A percentile compares a stretch with the other conserved stretches of the same genome.
phyloP scores from a whole-genome alignment of 2,888 invertebrate genomes.

The Hyposoter didymator region DNA sequence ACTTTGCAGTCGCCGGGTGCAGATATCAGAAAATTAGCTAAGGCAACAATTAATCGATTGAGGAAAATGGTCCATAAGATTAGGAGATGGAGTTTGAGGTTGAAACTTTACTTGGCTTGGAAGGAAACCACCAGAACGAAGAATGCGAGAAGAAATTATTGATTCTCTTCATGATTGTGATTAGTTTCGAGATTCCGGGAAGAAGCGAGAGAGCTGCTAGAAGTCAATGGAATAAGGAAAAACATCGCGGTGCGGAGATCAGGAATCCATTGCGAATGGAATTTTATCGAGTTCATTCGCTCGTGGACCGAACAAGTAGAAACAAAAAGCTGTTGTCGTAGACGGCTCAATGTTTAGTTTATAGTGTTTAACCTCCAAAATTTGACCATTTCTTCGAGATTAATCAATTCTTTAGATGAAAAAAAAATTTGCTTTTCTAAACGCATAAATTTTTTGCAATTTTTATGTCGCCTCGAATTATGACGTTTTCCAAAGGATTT shows the following conservation, averaged over 20 bases:
- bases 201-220: not conserved
- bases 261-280: not conserved
- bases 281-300: too few species aligned
- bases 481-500: slow-evolving; percentile 26
- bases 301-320: too few species aligned
- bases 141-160: not conserved
- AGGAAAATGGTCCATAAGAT: not conserved
- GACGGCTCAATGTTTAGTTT: too few species aligned
- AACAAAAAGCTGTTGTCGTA: too few species aligned
- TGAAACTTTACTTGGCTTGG: not conserved
- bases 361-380: too few species aligned
- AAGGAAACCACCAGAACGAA: not conserved
- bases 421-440: too few species aligned
- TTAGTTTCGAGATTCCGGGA: not conserved
- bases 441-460: not conserved
- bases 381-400: too few species aligned
- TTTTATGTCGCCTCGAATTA: slow-evolving; percentile 27
- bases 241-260: not conserved
- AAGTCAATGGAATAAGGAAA: not conserved
- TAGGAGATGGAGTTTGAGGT: not conserved
- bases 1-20: not conserved
- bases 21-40: not conserved
- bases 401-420: too few species aligned
- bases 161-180: not conserved
- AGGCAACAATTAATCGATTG: not conserved